These are phyloP conservation scores for Penaeus indicus DNA, from an alignment of 1,140 invertebrate species.

Conservation along the genomic window DNA sequence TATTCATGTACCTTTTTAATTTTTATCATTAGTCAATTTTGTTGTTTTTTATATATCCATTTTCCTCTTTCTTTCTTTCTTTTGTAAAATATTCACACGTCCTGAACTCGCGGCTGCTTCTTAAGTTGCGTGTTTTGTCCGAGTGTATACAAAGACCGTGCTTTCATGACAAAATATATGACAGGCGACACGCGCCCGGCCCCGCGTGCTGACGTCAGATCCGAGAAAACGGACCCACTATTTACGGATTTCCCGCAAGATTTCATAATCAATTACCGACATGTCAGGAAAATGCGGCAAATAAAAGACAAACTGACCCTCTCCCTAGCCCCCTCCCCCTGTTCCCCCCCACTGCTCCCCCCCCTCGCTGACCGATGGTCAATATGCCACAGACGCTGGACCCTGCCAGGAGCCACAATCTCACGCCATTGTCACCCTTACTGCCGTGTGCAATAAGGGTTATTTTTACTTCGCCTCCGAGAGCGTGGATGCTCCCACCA, in stretches of 20 bases:
- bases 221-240: neutral
- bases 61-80: too few species aligned
- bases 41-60: too few species aligned
- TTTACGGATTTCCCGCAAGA: constrained; percentile 57
- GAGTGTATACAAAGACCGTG: neutral
- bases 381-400: constrained; percentile 45
- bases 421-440: neutral
- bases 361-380: constrained; percentile 48
- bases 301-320: constrained; percentile 61
- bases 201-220: constrained; percentile 10
- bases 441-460: neutral
- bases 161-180: neutral
- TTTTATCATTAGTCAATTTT: too few species aligned
- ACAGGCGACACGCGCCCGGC: neutral
- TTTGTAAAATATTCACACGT: too few species aligned
- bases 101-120: too few species aligned
- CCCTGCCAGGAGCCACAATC: neutral
- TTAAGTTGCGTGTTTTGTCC: too few species aligned
- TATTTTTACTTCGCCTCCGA: neutral
- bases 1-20: too few species aligned
- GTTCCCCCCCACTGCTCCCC: neutral
- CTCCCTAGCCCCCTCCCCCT: neutral
- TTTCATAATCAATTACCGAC: constrained; percentile 61
- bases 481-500: neutral
- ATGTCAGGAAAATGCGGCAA: constrained; percentile 55